phyloP scores from a whole-genome alignment of 2,113 vertebrate species.

The Gracilinanus agilis region DNA sequence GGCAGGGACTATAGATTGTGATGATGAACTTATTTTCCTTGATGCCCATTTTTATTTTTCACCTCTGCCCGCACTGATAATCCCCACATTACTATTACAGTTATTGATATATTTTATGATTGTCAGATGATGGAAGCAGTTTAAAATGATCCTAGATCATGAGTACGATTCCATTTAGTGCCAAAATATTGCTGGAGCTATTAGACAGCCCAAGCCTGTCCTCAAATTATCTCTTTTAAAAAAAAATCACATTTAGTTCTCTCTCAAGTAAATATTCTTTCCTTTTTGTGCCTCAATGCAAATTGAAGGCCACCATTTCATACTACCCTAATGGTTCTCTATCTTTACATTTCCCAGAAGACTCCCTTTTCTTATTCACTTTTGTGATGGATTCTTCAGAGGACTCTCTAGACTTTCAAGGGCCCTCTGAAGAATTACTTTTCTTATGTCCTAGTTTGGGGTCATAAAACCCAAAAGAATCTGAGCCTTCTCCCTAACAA shows the following conservation, averaged over 20 bases:
- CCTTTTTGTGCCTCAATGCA: neutral
- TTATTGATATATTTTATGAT: neutral
- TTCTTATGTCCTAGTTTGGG: neutral
- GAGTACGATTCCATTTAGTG: neutral
- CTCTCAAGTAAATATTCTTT: neutral
- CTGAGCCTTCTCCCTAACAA: neutral
- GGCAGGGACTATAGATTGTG: neutral
- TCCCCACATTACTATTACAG: neutral
- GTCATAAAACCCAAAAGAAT: too few relatives aligned
- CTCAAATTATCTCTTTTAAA: neutral
- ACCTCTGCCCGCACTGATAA: neutral
- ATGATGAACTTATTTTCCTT: neutral
- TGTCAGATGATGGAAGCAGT: neutral
- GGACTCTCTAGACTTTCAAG: neutral
- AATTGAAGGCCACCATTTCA: neutral
- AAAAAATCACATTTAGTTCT: neutral
- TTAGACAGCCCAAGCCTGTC: neutral
- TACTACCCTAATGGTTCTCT: neutral
- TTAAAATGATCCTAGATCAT: neutral
- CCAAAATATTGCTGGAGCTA: neutral
- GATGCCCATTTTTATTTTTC: neutral
- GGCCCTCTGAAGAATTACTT: neutral
- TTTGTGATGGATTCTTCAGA: neutral
- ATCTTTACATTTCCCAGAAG: neutral
- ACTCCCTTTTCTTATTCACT: neutral